Percentiles rank a stretch among this genome's conserved stretches.
These are phyloP conservation scores for Calycopis cecrops DNA, from an alignment of 1,140 invertebrate species.

Conservation along the genomic window DNA sequence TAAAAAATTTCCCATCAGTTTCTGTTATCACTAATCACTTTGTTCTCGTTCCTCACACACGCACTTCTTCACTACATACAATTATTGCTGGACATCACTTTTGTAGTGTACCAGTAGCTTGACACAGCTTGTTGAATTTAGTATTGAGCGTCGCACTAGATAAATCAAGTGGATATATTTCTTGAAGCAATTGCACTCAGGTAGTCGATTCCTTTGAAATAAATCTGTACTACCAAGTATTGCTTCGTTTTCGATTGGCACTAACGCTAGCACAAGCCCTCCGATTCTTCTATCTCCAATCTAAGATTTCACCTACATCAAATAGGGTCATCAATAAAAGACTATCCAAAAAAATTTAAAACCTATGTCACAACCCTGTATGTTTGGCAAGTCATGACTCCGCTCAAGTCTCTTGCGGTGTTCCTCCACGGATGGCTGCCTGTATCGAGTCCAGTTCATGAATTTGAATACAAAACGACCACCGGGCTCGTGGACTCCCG, in stretches of 20 bases:
- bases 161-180: no score
- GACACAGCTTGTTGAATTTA: background rate
- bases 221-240: background rate
- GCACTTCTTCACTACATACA: conserved; percentile 2
- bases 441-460: background rate
- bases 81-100: conserved; percentile 6
- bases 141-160: background rate
- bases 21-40: conserved; percentile 4
- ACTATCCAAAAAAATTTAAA: conserved; percentile 10
- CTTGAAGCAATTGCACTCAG: no score
- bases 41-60: conserved; percentile 12
- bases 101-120: background rate
- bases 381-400: conserved; percentile 2
- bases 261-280: background rate
- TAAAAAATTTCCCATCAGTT: conserved; percentile 3
- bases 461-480: no score
- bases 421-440: background rate
- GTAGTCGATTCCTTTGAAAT: background rate
- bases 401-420: no score
- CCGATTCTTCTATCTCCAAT: background rate
- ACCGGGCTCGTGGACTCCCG: no score
- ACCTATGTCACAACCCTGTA: conserved; percentile 9
- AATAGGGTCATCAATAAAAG: conserved; percentile 8
- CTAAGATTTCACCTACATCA: background rate
- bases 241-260: background rate